Evolutionary conservation across 2,797 vertebrate genomes (phyloP).

Genomic region (Phataginus tricuspis): DNA sequence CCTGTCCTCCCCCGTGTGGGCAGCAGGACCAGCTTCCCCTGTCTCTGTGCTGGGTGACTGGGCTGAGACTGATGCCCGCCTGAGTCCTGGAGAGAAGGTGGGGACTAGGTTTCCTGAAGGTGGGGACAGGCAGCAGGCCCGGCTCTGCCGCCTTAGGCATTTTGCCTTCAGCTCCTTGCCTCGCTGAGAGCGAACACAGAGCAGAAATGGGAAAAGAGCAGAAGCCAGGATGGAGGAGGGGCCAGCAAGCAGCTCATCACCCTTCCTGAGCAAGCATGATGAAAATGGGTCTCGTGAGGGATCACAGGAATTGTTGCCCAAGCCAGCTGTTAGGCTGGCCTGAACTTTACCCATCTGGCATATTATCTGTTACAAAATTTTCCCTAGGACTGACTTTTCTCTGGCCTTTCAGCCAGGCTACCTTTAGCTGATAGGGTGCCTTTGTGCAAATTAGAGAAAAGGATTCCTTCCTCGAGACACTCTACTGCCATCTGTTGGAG

Average conservation of each 20-base stretch:
- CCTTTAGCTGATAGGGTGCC: background rate
- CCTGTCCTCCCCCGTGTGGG: rapidly evolving
- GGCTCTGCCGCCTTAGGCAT: background rate
- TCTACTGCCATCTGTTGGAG: slow-evolving; percentile 73
- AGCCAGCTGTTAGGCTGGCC: background rate
- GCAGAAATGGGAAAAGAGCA: background rate
- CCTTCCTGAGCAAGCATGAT: background rate
- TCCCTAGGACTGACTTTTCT: slow-evolving; percentile 15
- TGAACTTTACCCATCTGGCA: background rate
- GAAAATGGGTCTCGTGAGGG: background rate
- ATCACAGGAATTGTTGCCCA: background rate
- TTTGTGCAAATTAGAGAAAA: background rate
- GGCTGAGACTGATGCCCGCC: background rate
- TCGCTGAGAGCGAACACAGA: background rate
- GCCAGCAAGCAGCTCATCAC: no score
- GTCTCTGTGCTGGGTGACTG: background rate
- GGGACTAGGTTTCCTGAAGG: background rate
- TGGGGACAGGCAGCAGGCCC: background rate
- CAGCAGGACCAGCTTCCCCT: background rate
- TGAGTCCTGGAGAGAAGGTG: background rate
- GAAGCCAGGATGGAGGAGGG: background rate
- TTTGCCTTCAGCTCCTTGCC: background rate
- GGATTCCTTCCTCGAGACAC: slow-evolving; percentile 48
- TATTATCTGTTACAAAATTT: background rate
- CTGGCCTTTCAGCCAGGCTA: background rate